phyloP scores from a whole-genome alignment of 2,113 vertebrate species.

The Panthera tigris region DNA sequence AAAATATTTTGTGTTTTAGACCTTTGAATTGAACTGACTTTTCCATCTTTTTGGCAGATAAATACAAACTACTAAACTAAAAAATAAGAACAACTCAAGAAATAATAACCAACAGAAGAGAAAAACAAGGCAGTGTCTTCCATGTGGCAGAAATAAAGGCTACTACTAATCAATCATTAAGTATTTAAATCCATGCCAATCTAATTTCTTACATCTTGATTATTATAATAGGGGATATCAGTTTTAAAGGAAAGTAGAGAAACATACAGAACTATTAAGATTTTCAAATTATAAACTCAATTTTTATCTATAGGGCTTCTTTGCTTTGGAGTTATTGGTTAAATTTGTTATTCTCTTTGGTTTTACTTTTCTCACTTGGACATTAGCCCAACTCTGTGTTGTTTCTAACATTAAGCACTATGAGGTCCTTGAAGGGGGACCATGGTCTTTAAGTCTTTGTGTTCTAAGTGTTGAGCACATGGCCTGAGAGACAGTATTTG shows the following conservation, averaged over 20 bases:
- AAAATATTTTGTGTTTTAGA: slow-evolving; percentile 48
- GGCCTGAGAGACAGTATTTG: not conserved
- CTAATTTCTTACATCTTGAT: slow-evolving; percentile 31
- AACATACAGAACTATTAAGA: not conserved
- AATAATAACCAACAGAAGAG: not conserved
- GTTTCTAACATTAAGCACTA: not conserved
- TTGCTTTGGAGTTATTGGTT: not conserved
- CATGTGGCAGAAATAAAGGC: slow-evolving; percentile 66
- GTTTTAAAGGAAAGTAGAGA: slow-evolving; percentile 33
- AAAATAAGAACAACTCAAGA: slow-evolving; percentile 52
- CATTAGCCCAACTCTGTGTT: not conserved
- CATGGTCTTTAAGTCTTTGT: not conserved
- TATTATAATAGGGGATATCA: not conserved
- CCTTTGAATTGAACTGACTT: slow-evolving; percentile 46
- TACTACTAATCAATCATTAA: slow-evolving; percentile 38
- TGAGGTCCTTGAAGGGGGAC: not conserved
- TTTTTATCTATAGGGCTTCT: not conserved
- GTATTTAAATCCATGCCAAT: not conserved
- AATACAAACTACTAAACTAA: slow-evolving; percentile 40
- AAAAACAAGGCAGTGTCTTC: slow-evolving; percentile 31
- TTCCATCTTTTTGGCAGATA: slow-evolving; percentile 33
- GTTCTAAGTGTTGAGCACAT: not conserved
- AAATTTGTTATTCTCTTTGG: not conserved
- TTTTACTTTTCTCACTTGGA: not conserved
- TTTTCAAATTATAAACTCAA: slow-evolving; percentile 39